Percentiles rank a stretch among this genome's conserved stretches.
Conservation (phyloP, 2,113 vertebrate species). For the Carassius gibelio region DNA sequence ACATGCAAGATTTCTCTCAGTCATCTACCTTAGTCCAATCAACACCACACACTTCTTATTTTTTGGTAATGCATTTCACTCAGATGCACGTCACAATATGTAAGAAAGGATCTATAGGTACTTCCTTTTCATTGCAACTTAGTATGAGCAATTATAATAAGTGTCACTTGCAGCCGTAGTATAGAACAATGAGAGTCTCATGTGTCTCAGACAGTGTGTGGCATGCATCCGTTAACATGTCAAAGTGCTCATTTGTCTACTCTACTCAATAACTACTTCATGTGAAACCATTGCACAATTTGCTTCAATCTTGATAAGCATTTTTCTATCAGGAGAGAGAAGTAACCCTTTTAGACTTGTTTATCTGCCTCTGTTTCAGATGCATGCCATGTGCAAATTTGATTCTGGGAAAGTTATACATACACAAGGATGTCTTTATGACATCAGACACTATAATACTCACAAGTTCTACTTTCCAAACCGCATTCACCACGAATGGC, state of each 20-base stretch:
- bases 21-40: too few species aligned
- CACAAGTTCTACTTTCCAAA: background rate
- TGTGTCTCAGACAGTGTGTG: background rate
- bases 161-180: background rate
- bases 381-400: background rate
- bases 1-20: background rate
- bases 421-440: background rate
- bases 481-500: slow-evolving; percentile 20
- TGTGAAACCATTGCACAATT: background rate
- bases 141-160: background rate
- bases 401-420: background rate
- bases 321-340: background rate
- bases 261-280: background rate
- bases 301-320: slow-evolving; percentile 12
- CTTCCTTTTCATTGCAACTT: background rate
- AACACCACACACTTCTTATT: background rate
- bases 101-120: background rate
- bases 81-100: background rate
- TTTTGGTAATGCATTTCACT: background rate
- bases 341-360: background rate
- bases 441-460: background rate
- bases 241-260: background rate
- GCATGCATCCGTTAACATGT: background rate
- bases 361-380: background rate
- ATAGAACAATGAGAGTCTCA: background rate